phyloP scores from a whole-genome alignment of 2,797 vertebrate genomes.

The Ambastaia sidthimunki region DNA sequence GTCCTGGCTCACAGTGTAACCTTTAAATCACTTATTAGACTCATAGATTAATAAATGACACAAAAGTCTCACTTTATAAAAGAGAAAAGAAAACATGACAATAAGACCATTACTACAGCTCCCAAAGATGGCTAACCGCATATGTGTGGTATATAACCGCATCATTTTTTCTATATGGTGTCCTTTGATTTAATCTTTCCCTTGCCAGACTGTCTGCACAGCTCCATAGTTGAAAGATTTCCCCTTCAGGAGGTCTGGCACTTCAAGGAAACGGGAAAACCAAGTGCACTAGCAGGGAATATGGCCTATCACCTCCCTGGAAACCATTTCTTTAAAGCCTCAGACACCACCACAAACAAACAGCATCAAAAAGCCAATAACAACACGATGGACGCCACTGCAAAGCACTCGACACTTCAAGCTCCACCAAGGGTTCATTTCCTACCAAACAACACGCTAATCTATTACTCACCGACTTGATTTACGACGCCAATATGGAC shows the following conservation, averaged over 20 bases:
- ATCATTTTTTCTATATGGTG: neutral
- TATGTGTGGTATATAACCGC: neutral
- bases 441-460: conserved; percentile 15
- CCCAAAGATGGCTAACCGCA: neutral
- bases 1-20: too few species aligned
- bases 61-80: too few species aligned
- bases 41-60: too few species aligned
- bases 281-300: conserved; percentile 5
- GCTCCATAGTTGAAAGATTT: conserved; percentile 8
- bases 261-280: conserved; percentile 36
- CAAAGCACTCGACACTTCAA: neutral
- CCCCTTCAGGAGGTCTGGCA: conserved; percentile 28
- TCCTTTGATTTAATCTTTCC: conserved; percentile 19
- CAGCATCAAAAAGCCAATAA: neutral
- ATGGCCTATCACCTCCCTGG: conserved; percentile 20
- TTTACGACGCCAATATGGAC: conserved; percentile 45
- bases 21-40: too few species aligned
- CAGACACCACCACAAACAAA: conserved; percentile 22
- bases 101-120: neutral
- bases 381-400: neutral
- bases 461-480: conserved; percentile 33
- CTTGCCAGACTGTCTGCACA: neutral
- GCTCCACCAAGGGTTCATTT: conserved; percentile 32
- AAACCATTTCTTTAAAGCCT: conserved; percentile 33
- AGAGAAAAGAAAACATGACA: neutral